Evolutionary conservation across 2,797 vertebrate species (phyloP).

Genomic region (Pantherophis alleghaniensis): DNA sequence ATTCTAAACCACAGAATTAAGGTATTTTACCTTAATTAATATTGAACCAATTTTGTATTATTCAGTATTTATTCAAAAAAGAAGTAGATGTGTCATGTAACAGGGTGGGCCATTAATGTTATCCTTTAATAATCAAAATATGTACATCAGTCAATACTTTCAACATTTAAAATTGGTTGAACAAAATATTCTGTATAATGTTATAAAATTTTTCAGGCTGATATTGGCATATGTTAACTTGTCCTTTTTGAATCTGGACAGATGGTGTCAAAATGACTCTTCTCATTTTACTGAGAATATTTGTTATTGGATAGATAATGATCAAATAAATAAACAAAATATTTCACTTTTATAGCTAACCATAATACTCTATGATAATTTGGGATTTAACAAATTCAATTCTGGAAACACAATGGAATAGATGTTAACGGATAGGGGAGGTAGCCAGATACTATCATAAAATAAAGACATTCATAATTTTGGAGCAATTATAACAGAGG

Average conservation of each 20-base stretch:
- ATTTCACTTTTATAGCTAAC: conserved; percentile 55
- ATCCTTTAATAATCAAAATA: background rate
- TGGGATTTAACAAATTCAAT: conserved; percentile 54
- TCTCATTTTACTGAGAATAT: background rate
- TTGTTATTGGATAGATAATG: background rate
- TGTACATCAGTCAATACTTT: background rate
- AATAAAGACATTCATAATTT: conserved; percentile 22
- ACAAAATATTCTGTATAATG: background rate
- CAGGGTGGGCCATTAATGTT: background rate
- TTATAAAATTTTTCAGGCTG: background rate
- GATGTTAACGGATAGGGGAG: conserved; percentile 43
- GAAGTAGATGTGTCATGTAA: background rate
- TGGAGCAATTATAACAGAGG: background rate
- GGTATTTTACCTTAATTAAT: background rate
- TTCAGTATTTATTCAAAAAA: background rate
- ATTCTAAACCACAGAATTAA: background rate
- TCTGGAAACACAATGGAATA: conserved; percentile 37
- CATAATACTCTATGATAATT: conserved; percentile 36
- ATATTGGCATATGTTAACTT: background rate
- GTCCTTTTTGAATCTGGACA: background rate
- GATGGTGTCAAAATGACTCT: background rate
- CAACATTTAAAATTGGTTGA: background rate
- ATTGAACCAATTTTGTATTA: background rate
- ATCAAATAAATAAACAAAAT: background rate
- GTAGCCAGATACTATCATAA: conserved; percentile 15